Percentiles rank a stretch among this genome's conserved stretches.
phyloP scores from a whole-genome alignment of 2,888 invertebrate species.

The Aleiodes leptofemur region DNA sequence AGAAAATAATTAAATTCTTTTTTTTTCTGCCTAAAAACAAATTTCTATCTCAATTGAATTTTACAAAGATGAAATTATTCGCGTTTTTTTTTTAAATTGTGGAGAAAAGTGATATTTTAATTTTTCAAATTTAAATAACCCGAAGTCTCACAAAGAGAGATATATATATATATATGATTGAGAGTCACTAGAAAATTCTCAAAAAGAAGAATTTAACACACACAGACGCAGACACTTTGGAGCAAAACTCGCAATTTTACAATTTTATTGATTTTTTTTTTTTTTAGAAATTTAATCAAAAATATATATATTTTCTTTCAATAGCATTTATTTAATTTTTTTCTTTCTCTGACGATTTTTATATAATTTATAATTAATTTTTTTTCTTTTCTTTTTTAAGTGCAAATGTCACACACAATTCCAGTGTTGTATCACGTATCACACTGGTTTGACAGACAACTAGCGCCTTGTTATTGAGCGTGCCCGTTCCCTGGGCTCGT shows the following conservation, averaged over 20 bases:
- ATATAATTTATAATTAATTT: not conserved
- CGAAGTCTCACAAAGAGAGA: not conserved
- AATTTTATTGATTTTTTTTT: not conserved
- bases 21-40: not conserved
- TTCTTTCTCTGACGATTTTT: not conserved
- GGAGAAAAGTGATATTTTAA: not conserved
- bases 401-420: constrained; percentile 36
- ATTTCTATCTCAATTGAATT: not conserved
- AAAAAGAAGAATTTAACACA: constrained; percentile 2
- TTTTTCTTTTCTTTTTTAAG: constrained; percentile 6
- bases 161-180: not conserved
- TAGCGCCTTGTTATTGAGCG: constrained; percentile 45
- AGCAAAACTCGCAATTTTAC: not conserved
- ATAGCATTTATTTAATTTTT: not conserved
- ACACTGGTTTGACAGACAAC: constrained; percentile 45
- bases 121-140: not conserved
- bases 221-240: constrained; percentile 14
- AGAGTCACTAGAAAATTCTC: constrained; percentile 7
- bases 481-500: constrained; percentile 35
- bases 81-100: not conserved
- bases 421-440: constrained; percentile 17
- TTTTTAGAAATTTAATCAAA: not conserved
- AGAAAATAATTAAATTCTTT: constrained; percentile 61
- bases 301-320: not conserved
- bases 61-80: constrained; percentile 8